Evolutionary conservation across 2,797 vertebrate species (phyloP), one percentile per base, ranked within the genome.

Genomic region (Enteromius argenteus): DNA sequence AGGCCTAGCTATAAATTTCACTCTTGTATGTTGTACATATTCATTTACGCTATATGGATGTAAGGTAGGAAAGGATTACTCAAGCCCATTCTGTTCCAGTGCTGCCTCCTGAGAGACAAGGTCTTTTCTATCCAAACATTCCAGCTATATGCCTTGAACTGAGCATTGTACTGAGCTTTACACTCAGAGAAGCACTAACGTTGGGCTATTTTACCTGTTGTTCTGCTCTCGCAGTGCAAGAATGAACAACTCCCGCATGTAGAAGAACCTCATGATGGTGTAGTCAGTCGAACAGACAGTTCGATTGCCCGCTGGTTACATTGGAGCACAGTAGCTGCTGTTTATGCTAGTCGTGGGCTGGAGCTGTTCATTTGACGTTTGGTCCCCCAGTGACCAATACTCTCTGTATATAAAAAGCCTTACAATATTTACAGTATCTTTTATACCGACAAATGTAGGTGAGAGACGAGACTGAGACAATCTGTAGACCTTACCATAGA

Each of bases 131-230:
- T 92, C 89, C 84, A 90, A 90, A 95, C 94, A 95, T 96, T 96
- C 95, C 95, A 94, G 90, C 88, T 86, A 91, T 92, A 93, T 94
- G 94, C 93, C 93, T 95, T 94, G 89, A 92, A 87, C 91, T 67
- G 23, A 91, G 87, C 87, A 82, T 89, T 89, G 86, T 87, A 80
- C 89, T 68, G 79, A 80, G 74, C 81, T 49, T 85, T 66, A 19
- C 84, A 89, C 85, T 72, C 87, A 86, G 86, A 85, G 76, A 71
- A 69, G 89, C 82, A 80, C 69, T 49, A 87, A 89, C 51, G 53
- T 90, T 44, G 30, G 66, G 62, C 83, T 78, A 81, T 80, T 81
- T 84, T 58, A 88, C 72, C 80, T 86, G 81, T 32, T 72, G 64
- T 44, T 37, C 68, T 69, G 44, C 74, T 67, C 68, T 80, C 23